Evolutionary conservation across 2,888 invertebrate species (phyloP), one percentile per base, ranked within the genome.

Genomic region (Pegoplata infirma): DNA sequence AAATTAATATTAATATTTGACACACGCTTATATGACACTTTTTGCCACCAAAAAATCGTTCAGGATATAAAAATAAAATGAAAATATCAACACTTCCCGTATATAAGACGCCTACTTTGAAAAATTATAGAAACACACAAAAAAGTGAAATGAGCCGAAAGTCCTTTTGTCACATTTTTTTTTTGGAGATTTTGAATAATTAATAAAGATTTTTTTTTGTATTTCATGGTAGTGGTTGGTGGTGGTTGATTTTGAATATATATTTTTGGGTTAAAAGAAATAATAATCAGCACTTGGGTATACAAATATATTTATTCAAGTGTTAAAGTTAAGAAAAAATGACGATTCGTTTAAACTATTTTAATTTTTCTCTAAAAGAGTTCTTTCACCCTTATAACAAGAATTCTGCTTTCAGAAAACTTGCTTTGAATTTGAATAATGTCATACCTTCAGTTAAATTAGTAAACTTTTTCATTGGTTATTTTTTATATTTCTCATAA

Each of bases 1-100:
- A 87, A 87, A 87, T 87, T 87, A 87, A 86, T 86, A 87, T 86
- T 87, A 88, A 87, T 87, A 88, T 87, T 83, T 84, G 84, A 84
- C 86, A 85, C 88, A 87, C 86, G 86, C 85, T 83, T 81, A 81
- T 59, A 59, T 84, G 85, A 85, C 87, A 84, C 44, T 40, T 47
- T 55, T 46, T 80, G 58, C n/a, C 36, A 40, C n/a, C 3, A 40
- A 66, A 51, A 23, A 23, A 49, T 49, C n/a, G n/a, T 64, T 47
- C 14, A 63, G n/a, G 36, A 23, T 1, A 36, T n/a, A 59, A 67
- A 44, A 59, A 46, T n/a, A 8, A 10, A 56, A 56, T 10, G 12
- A 14, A 23, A 46, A 36, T 44, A 63, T 12, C 19, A 49, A 46
- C 28, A 51, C 28, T 63, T 58, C n/a, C 56, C 28, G 5, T 44